Evolutionary conservation across 2,797 vertebrate genomes (phyloP).

Genomic region (Thaleichthys pacificus): DNA sequence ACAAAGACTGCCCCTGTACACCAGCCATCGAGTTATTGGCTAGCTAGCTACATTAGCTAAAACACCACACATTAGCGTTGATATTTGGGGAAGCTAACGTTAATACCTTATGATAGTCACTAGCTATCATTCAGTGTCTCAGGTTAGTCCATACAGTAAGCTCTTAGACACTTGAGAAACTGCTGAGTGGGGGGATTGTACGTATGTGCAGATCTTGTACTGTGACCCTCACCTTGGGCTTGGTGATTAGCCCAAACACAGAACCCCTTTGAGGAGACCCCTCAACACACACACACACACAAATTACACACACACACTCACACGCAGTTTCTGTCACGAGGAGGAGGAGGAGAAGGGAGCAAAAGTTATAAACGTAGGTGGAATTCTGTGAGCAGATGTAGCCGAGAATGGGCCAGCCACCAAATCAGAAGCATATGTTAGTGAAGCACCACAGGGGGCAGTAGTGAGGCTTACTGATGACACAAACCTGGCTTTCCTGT

Average conservation of each 20-base stretch:
- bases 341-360: neutral
- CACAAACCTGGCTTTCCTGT: neutral
- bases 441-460: neutral
- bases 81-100: neutral
- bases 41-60: neutral
- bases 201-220: constrained; percentile 7
- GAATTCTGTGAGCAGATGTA: constrained; percentile 11
- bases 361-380: constrained; percentile 9
- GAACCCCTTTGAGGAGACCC: constrained; percentile 10
- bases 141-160: neutral
- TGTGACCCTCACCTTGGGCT: neutral
- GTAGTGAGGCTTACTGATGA: neutral
- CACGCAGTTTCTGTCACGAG: neutral
- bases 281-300: constrained; percentile 4
- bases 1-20: constrained; percentile 55
- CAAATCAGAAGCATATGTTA: constrained; percentile 33
- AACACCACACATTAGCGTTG: neutral
- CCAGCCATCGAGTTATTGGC: neutral
- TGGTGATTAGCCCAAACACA: constrained; percentile 1
- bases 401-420: neutral
- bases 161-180: neutral
- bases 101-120: neutral
- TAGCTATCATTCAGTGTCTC: neutral
- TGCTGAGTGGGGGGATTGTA: constrained; percentile 11
- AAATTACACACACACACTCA: neutral